Percentiles rank a stretch among this genome's conserved stretches.
Conservation (phyloP, 2,113 vertebrate genomes). For the Mungos mungo region DNA sequence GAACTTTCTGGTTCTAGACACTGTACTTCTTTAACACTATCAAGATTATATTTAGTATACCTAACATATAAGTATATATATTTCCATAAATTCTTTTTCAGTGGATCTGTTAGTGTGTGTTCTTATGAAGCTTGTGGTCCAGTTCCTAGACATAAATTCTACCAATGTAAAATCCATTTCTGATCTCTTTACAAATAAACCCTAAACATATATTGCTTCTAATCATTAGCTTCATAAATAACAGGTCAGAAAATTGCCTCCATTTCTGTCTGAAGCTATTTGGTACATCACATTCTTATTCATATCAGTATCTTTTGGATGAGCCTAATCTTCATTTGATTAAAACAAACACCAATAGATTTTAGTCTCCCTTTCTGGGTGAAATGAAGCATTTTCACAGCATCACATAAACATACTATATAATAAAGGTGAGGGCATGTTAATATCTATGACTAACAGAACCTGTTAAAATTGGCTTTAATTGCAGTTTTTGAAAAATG, state of each 20-base stretch:
- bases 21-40: neutral
- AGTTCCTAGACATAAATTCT: neutral
- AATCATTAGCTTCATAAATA: neutral
- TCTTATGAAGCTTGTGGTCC: neutral
- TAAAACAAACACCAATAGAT: neutral
- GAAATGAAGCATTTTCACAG: neutral
- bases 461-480: neutral
- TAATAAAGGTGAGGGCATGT: slow-evolving; percentile 34
- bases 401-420: neutral
- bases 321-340: neutral
- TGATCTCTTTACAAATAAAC: neutral
- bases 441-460: neutral
- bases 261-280: neutral
- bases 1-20: neutral
- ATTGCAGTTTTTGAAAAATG: slow-evolving; percentile 35
- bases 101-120: neutral
- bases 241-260: neutral
- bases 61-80: neutral
- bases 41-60: neutral
- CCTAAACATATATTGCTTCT: neutral
- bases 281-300: neutral
- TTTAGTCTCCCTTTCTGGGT: neutral
- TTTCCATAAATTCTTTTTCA: neutral
- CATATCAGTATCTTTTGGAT: neutral
- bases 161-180: neutral